Evolutionary conservation across 2,888 invertebrate genomes (phyloP), one percentile per base, ranked within the genome.

Genomic region (Dasysyrphus tricinctus): DNA sequence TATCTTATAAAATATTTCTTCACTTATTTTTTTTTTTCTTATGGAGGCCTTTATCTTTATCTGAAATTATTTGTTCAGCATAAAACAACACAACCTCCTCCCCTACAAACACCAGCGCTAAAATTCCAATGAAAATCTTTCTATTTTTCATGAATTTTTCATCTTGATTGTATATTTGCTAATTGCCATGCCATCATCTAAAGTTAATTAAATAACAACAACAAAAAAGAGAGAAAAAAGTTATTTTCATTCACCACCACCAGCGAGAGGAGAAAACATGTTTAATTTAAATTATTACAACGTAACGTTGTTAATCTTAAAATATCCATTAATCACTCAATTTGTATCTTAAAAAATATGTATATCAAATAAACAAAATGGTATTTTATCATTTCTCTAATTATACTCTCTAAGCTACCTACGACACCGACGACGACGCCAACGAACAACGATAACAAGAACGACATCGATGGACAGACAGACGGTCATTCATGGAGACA

Each of bases 211-310:
- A 47, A 16, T 24, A 32, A 34, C 59, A 78, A 16, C 59, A 56
- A 24, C 3, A 39, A 56, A n/a, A 9, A 7, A 29, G 0, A 37
- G 65, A 73, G 11, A 19, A 32, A n/a, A 61, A 32, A n/a, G 5
- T 32, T 42, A 57, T 61, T 69, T 70, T 19, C 47, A 63, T 69
- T 32, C 14, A 14, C 5, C 12, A 24, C 39, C 14, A 14, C 5
- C 12, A 24, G 3, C 24, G 24, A 24, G 14, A 42, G 24, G 24
- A 67, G 42, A 74, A 39, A 74, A 65, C 56, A 77, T 34, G 56
- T 70, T 73, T 73, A 69, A 67, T 56, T 47, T 61, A 61, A 80
- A 80, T 54, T 61, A 80, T 85, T 85, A 77, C 77, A 85, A 74
- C 72, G 49, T 34, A 34, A 69, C 54, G 39, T 59, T 85, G 73